These are phyloP conservation scores for Phenganax stokvisi DNA, from an alignment of 92 coral and sea anemone genomes.

Conservation along the genomic window DNA sequence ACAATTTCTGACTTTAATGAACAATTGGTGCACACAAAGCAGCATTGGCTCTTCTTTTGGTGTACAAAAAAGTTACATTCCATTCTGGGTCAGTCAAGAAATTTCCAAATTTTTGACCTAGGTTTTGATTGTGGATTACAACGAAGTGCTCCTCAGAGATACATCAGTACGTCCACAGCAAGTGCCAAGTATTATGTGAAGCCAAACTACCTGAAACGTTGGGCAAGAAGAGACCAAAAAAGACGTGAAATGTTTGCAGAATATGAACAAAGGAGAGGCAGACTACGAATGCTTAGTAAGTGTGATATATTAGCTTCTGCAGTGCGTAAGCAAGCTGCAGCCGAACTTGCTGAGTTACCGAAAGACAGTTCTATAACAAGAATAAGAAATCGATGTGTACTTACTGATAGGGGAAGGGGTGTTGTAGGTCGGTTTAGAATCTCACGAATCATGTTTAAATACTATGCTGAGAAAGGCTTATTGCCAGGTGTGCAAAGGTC, in stretches of 20 bases:
- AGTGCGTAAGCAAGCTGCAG: constrained; percentile 84
- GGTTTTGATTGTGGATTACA: not conserved
- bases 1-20: too few species aligned
- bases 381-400: constrained; percentile 89
- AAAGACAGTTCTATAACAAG: constrained; percentile 74
- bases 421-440: constrained; percentile 83
- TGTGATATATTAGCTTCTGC: constrained; percentile 87
- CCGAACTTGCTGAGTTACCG: constrained; percentile 71
- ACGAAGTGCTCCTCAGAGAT: constrained; percentile 29
- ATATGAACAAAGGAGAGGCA: constrained; percentile 73
- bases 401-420: constrained; percentile 94
- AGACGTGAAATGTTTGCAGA: constrained; percentile 76
- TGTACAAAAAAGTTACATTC: too few species aligned
- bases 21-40: too few species aligned
- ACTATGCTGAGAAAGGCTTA: constrained; percentile 89
- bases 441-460: constrained; percentile 89
- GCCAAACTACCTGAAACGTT: constrained; percentile 90
- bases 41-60: too few species aligned
- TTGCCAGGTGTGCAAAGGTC: constrained; percentile 83
- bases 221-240: constrained; percentile 90
- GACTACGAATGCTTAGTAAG: constrained; percentile 76
- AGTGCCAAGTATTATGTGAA: constrained; percentile 77
- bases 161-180: constrained; percentile 57
- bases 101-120: not conserved
- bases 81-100: not conserved